Percentiles rank a stretch among this genome's conserved stretches.
phyloP scores from a whole-genome alignment of 2,797 vertebrate species.

The Lutjanus campechanus region DNA sequence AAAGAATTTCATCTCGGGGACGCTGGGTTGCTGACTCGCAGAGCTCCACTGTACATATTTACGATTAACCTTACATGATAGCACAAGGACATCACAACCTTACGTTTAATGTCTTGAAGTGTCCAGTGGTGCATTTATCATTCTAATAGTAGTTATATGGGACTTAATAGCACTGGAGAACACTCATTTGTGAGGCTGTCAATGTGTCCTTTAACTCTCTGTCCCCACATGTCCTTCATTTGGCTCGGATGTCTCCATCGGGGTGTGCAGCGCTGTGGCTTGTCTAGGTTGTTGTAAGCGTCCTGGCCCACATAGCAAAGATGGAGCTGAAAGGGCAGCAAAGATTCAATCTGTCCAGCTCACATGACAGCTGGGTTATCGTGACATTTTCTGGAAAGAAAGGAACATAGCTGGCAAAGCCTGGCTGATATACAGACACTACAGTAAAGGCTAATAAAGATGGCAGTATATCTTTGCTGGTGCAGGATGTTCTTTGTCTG shows the following conservation, averaged over 20 bases:
- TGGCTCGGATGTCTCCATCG: slow-evolving; percentile 28
- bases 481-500: slow-evolving; percentile 48
- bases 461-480: slow-evolving; percentile 26
- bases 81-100: not conserved
- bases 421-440: not conserved
- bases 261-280: slow-evolving; percentile 1
- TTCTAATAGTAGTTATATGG: not conserved
- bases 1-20: not conserved
- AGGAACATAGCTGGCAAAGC: slow-evolving; percentile 16
- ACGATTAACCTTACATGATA: not conserved
- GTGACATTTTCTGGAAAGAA: slow-evolving; percentile 41
- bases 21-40: not conserved
- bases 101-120: not conserved
- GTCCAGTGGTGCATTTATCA: not conserved
- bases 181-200: slow-evolving; percentile 16
- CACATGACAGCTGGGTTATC: not conserved
- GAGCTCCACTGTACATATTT: slow-evolving; percentile 10
- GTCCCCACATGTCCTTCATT: slow-evolving; percentile 15
- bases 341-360: slow-evolving; percentile 26
- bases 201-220: slow-evolving; percentile 14
- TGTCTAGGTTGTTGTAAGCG: slow-evolving; percentile 22
- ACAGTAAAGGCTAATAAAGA: slow-evolving; percentile 28
- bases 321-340: slow-evolving; percentile 12
- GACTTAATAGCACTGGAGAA: not conserved
- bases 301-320: slow-evolving; percentile 40